Conservation (phyloP, 1,140 invertebrate species). For the Drosophila ohnishii region DNA sequence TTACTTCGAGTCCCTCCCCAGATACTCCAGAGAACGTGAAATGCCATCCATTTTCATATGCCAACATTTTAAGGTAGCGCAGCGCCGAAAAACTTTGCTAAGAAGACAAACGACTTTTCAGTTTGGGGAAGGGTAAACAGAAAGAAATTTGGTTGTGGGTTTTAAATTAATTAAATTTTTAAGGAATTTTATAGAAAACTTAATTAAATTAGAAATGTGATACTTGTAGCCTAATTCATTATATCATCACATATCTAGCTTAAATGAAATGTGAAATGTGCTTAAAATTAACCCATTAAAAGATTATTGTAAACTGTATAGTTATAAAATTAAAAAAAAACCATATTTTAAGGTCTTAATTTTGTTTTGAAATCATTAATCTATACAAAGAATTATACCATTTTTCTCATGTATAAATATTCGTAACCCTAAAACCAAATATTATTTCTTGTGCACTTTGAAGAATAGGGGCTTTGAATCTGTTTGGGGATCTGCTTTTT, state of each 20-base stretch:
- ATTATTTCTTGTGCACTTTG: slow-evolving; percentile 5
- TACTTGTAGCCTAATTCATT: neutral
- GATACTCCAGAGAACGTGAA: slow-evolving; percentile 39
- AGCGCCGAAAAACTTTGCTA: slow-evolving; percentile 48
- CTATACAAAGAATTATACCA: too few species aligned
- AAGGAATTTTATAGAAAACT: neutral
- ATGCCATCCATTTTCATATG: slow-evolving; percentile 69
- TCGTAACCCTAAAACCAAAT: neutral
- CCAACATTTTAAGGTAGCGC: slow-evolving; percentile 52
- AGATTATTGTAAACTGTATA: neutral
- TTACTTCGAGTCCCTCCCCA: slow-evolving; percentile 32
- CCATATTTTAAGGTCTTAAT: too few species aligned
- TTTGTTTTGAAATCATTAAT: neutral
- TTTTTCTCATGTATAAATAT: too few species aligned
- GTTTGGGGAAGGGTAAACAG: slow-evolving; percentile 23
- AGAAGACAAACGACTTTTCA: slow-evolving; percentile 71
- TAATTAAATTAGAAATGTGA: neutral
- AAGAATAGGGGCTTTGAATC: slow-evolving; percentile 25
- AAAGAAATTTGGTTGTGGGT: neutral
- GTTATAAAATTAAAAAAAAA: too few species aligned
- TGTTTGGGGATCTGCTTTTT: slow-evolving; percentile 33
- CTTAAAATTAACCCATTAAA: neutral
- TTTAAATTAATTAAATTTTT: neutral
- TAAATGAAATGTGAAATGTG: too few species aligned
- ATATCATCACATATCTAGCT: too few species aligned